Evolutionary conservation across 2,797 vertebrate genomes (phyloP), one percentile per base, ranked within the genome.

Genomic region (Oreochromis grahami): DNA sequence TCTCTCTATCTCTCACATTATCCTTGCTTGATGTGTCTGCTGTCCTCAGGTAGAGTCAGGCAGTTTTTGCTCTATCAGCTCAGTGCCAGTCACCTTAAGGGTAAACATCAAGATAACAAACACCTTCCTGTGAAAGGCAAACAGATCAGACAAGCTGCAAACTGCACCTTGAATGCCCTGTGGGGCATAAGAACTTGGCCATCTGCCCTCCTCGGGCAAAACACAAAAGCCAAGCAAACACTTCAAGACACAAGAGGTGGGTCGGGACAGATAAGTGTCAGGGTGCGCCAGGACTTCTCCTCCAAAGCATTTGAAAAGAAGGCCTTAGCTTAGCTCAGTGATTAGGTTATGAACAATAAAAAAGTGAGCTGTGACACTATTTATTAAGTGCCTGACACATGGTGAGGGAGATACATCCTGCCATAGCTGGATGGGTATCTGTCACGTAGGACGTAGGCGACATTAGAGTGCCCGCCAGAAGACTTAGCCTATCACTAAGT

Each of bases 401-500:
- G 81, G 17, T 81, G 6, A 92, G 74, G 76, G 92, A 92, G 90
- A 91, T 91, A 86, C 5, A 80, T 68, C 90, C 93, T 94, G 95
- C 94, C 94, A 82, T 60, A 63, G 85, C 89, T 85, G 83, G 92
- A 89, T 91, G 86, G 87, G 90, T 93, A 93, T 96, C 96, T 95
- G 91, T 96, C 97, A 96, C 86, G 93, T 95, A 92, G 93, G 29
- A 88, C 6, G 81, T 93, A 88, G 89, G 91, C 58, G 58, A 93
- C 93, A 90, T 87, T 90, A 96, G 95, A 94, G 83, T 91, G 91
- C 93, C 92, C 89, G 90, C 95, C 93, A 93, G 87, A 95, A 90
- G 82, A 94, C 94, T 94, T 91, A 84, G 87, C 89, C 92, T 94
- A 95, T 96, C 95, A 9, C 95, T 96, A 96, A 97, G 97, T 97